Evolutionary conservation across 2,888 invertebrate genomes (phyloP), one percentile per base, ranked within the genome.

Genomic region (Amiota communis): DNA sequence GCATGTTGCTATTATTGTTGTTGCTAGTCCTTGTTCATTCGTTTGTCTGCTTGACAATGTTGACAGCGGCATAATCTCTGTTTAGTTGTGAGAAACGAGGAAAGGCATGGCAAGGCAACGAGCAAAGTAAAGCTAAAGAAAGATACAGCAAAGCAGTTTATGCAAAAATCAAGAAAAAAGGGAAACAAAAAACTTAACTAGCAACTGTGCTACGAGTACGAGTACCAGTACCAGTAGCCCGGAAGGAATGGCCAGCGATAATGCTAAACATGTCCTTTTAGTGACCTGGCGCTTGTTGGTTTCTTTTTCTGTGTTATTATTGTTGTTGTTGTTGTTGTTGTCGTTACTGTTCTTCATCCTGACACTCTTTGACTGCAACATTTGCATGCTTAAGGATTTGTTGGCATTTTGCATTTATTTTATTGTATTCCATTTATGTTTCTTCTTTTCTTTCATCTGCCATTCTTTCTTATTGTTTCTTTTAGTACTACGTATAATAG

Each of bases 201-300:
- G 36, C 6, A 36, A 36, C 36, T 36, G 6, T 36, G 6, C 36
- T 36, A 36, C 23, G 23, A 23, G 67, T 51, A n/a, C n/a, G n/a
- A 17, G 59, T 10, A 59, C 9, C 8, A 20, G 59, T 59, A 13
- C 53, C 23, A 53, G 67, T 23, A 68, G 11, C 51, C 12, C 17
- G 20, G 23, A 23, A 9, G 23, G 51, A 51, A 12, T 20, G 49
- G 51, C 23, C 12, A 15, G 51, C n/a, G 67, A 68, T 68, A 68
- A 68, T 68, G 51, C 51, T 68, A 53, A 68, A 68, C 53, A 68
- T 68, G 67, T 68, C 67, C 67, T 68, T 68, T 68, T 68, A 68
- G 51, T 53, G 53, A 53, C 51, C 67, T 51, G 23, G 15, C 9
- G 23, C n/a, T 63, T 63, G 36, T 46, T 63, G 9, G 23, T 46